Evolutionary conservation across 2,888 invertebrate genomes (phyloP).

Genomic region (Drosophila pseudotalamancana): DNA sequence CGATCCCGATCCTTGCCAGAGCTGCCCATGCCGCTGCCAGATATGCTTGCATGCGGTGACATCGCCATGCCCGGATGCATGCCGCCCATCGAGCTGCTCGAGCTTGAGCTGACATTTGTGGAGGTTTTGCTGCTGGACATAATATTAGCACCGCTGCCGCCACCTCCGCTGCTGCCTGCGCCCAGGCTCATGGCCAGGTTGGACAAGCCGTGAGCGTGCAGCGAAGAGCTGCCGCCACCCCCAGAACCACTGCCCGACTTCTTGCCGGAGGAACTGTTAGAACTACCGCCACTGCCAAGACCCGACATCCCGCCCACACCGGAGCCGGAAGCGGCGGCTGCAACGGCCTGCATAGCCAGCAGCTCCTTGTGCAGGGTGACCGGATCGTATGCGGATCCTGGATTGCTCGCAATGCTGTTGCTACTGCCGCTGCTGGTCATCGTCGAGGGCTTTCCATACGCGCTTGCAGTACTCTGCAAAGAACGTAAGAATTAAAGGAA

Average conservation of each 20-base stretch:
- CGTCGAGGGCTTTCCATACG: conserved; percentile 82
- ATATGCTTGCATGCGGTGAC: conserved; percentile 75
- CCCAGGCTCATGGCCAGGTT: conserved; percentile 57
- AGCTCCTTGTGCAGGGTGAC: conserved; percentile 84
- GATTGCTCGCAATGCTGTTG: conserved; percentile 73
- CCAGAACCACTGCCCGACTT: conserved; percentile 41
- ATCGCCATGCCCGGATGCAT: conserved; percentile 70
- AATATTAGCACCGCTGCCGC: conserved; percentile 32
- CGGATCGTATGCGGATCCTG: conserved; percentile 83
- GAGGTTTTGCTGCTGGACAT: conserved; percentile 63
- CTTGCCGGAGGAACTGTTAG: conserved; percentile 66
- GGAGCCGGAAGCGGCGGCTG: conserved; percentile 81
- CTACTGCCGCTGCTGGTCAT: conserved; percentile 74
- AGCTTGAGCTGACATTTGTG: conserved; percentile 59
- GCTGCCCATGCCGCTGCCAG: conserved; percentile 29
- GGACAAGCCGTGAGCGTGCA: conserved; percentile 62
- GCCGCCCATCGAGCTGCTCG: conserved; percentile 40
- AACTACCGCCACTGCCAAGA: conserved; percentile 32
- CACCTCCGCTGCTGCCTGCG: conserved; percentile 30
- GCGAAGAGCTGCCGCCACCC: conserved; percentile 34
- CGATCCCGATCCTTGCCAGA: conserved; percentile 48
- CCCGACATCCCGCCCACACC: conserved; percentile 50
- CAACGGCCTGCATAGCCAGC: conserved; percentile 84
- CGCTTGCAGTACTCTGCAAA: conserved; percentile 79
- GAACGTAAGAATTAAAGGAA: not conserved